Conservation (phyloP, 2,113 vertebrate species). For the Pituophis catenifer region DNA sequence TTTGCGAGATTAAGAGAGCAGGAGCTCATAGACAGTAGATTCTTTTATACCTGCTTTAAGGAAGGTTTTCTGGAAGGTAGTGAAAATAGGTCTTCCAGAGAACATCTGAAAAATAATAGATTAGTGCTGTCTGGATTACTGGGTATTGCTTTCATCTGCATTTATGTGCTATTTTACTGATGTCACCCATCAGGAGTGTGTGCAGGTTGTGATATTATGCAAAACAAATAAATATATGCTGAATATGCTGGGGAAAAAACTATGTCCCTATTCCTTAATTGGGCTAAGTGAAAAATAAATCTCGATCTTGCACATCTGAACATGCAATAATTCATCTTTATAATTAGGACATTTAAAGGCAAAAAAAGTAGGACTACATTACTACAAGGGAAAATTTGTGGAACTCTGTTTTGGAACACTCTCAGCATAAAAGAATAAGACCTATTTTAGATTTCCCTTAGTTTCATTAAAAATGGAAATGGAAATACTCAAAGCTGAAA, state of each 20-base stretch:
- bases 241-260: background rate
- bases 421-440: background rate
- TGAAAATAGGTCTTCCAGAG: background rate
- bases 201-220: background rate
- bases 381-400: background rate
- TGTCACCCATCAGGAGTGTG: background rate
- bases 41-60: background rate
- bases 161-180: background rate
- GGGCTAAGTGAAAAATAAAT: background rate
- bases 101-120: background rate
- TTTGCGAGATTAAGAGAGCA: background rate
- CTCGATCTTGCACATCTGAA: background rate
- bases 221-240: background rate
- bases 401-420: background rate
- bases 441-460: background rate
- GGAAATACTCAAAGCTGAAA: background rate
- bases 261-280: background rate
- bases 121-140: background rate
- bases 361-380: background rate
- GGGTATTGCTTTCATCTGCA: background rate
- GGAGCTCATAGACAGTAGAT: background rate
- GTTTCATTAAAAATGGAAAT: background rate
- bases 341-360: background rate
- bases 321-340: background rate
- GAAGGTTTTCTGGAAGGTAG: background rate